phyloP scores from a whole-genome alignment of 2,113 vertebrate species.

The Porphyrio hochstetteri region DNA sequence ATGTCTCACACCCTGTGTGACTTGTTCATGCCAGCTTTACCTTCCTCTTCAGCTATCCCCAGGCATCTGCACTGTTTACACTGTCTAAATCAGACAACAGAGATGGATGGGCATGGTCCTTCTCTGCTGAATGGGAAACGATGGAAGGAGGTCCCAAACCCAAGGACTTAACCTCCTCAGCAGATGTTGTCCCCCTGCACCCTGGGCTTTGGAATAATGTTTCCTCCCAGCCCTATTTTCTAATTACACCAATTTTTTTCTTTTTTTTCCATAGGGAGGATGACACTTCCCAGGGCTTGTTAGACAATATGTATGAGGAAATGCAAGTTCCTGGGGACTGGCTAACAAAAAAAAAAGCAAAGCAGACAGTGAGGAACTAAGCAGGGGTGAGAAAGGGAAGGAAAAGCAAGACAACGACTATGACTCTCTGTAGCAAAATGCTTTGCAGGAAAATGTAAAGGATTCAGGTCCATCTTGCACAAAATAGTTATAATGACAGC shows the following conservation, averaged over 20 bases:
- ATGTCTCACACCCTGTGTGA: background rate
- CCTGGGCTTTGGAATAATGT: background rate
- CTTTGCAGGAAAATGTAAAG: conserved; percentile 9
- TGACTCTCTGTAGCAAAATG: conserved; percentile 25
- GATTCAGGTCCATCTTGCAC: conserved; percentile 19
- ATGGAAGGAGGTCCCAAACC: background rate
- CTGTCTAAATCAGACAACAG: background rate
- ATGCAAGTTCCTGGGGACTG: background rate
- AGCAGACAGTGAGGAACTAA: background rate
- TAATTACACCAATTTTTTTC: background rate
- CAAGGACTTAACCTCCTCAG: background rate
- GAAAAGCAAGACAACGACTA: conserved; percentile 25
- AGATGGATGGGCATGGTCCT: background rate
- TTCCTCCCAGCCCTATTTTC: background rate
- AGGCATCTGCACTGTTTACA: background rate
- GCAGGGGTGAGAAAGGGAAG: conserved; percentile 4
- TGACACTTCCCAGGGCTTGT: conserved; percentile 19
- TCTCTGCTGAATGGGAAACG: background rate
- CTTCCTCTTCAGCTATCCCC: background rate
- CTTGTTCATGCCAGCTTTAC: background rate
- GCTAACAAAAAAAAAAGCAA: background rate
- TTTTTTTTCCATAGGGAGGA: background rate
- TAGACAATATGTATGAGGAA: conserved; percentile 39
- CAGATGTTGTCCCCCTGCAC: background rate
- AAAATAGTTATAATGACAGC: conserved; percentile 33